Evolutionary conservation across 2,113 vertebrate genomes (phyloP).

Genomic region (Mirounga angustirostris): DNA sequence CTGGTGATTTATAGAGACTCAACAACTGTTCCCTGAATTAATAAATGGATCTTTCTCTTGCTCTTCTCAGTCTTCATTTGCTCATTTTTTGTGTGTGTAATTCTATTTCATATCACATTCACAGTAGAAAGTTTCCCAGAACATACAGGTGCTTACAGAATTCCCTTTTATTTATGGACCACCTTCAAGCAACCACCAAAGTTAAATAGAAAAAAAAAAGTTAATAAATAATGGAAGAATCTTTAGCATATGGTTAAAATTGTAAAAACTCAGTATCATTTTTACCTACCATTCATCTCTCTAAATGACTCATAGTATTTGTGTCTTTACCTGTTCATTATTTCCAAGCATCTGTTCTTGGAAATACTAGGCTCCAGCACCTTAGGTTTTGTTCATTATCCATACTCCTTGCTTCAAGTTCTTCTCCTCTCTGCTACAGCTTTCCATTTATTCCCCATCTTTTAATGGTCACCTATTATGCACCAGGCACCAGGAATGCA

Average conservation of each 20-base stretch:
- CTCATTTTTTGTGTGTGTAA: background rate
- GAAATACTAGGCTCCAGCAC: background rate
- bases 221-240: background rate
- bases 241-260: background rate
- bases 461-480: background rate
- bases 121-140: constrained; percentile 28
- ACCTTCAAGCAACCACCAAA: constrained; percentile 33
- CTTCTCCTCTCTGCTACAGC: background rate
- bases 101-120: background rate
- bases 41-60: background rate
- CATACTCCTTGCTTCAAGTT: background rate
- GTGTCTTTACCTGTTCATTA: background rate
- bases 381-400: background rate
- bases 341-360: constrained; percentile 4
- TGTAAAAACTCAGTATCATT: background rate
- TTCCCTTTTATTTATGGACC: background rate
- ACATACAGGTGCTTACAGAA: background rate
- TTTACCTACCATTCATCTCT: background rate
- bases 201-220: background rate
- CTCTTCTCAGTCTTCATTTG: background rate
- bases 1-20: background rate
- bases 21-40: background rate
- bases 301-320: background rate
- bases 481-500: background rate
- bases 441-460: background rate